Evolutionary conservation across 1,140 invertebrate genomes (phyloP).

Genomic region (Marisa cornuarietis): DNA sequence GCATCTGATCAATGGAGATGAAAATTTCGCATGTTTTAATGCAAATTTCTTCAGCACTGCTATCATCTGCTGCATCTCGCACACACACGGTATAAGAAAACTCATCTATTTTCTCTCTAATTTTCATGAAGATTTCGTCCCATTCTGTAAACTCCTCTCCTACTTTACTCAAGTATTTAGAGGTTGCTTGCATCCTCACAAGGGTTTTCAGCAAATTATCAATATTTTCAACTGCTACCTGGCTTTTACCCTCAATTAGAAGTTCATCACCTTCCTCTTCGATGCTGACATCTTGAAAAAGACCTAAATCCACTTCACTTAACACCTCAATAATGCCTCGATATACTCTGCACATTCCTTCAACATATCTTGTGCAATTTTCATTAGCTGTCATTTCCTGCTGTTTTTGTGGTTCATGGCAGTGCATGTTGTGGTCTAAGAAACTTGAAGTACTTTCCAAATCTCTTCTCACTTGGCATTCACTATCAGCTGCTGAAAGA

Average conservation of each 20-base stretch:
- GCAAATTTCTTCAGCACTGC: constrained; percentile 1
- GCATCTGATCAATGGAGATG: constrained; percentile 10
- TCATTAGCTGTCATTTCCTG: not conserved
- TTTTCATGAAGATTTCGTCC: not conserved
- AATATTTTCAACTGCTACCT: not conserved
- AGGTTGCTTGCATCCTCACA: not conserved
- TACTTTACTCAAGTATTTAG: not conserved
- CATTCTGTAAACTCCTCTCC: constrained; percentile 3
- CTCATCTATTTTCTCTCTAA: not conserved
- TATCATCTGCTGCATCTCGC: not conserved
- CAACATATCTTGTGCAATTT: not conserved
- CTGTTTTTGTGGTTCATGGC: not conserved
- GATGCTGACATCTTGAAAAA: not conserved
- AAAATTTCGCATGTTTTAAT: not conserved
- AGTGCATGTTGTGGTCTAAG: not conserved
- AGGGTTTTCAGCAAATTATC: not conserved
- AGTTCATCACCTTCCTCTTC: not conserved
- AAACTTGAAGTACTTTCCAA: not conserved
- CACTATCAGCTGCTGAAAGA: not conserved
- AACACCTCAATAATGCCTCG: constrained; percentile 6
- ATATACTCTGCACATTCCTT: constrained; percentile 2
- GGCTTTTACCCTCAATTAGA: not conserved
- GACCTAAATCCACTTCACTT: not conserved
- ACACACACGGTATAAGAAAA: not conserved
- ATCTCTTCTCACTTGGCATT: not conserved